Percentiles rank a stretch among this genome's conserved stretches.
Conservation (phyloP, 2,888 invertebrate genomes). For the Sesamia inferens region DNA sequence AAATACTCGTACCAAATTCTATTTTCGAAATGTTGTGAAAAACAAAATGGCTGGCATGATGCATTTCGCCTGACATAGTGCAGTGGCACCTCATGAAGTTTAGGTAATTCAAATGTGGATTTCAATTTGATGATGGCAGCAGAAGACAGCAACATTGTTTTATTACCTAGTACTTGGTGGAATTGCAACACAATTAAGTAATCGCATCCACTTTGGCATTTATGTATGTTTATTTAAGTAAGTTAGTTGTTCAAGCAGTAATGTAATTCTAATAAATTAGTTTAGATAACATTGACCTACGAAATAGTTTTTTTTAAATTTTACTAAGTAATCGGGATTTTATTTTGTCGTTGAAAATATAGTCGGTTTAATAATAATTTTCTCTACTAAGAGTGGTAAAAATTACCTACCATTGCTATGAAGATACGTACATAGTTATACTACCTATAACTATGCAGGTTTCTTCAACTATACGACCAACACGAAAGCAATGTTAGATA, state of each 20-base stretch:
- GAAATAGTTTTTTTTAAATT: slow-evolving; percentile 15
- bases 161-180: slow-evolving; percentile 66
- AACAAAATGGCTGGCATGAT: slow-evolving; percentile 37
- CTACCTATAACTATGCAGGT: not conserved
- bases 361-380: not conserved
- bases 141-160: slow-evolving; percentile 63
- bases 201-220: slow-evolving; percentile 53
- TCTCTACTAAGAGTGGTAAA: not conserved
- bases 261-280: slow-evolving; percentile 50
- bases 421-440: too few species aligned
- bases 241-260: slow-evolving; percentile 44
- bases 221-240: slow-evolving; percentile 49
- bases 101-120: slow-evolving; percentile 67
- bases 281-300: slow-evolving; percentile 44
- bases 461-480: not conserved
- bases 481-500: slow-evolving; percentile 25
- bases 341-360: not conserved
- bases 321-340: slow-evolving; percentile 11
- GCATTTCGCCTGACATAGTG: slow-evolving; percentile 40
- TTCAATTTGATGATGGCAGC: slow-evolving; percentile 68
- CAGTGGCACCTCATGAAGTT: slow-evolving; percentile 60
- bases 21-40: slow-evolving; percentile 26
- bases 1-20: slow-evolving; percentile 7
- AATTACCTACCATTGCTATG: not conserved
- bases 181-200: slow-evolving; percentile 65